These are phyloP conservation scores for Spatula clypeata DNA, from an alignment of 2,797 vertebrate species.

Conservation along the genomic window DNA sequence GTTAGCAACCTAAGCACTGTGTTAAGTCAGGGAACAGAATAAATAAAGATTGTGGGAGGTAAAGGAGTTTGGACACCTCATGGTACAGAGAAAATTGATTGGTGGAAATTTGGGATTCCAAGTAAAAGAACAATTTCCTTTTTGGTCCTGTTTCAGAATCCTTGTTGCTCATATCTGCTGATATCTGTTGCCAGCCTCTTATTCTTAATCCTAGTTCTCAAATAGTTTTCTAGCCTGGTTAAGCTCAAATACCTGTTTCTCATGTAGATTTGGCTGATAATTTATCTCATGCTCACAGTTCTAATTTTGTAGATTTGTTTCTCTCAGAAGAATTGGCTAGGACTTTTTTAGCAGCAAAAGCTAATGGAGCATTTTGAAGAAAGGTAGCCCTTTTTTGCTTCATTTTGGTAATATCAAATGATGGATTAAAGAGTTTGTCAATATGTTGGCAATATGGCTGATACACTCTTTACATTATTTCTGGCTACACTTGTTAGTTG, in stretches of 20 bases:
- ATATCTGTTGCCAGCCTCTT: background rate
- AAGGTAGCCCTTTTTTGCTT: background rate
- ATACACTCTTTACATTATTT: constrained; percentile 49
- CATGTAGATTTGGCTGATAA: background rate
- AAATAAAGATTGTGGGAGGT: background rate
- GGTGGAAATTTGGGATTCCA: background rate
- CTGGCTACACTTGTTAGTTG: constrained; percentile 40
- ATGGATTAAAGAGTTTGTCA: background rate
- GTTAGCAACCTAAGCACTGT: background rate
- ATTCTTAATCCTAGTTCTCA: background rate
- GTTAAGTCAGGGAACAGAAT: background rate
- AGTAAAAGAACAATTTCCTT: background rate
- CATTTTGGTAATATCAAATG: background rate
- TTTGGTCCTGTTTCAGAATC: background rate
- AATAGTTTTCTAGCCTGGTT: background rate
- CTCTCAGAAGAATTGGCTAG: background rate
- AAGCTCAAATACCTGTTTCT: background rate
- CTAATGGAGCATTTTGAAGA: background rate
- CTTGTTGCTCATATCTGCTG: background rate
- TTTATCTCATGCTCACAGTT: background rate
- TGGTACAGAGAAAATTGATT: background rate
- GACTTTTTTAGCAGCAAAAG: background rate
- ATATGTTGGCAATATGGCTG: constrained; percentile 10
- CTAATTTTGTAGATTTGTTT: background rate
- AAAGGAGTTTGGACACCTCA: background rate